Evolutionary conservation across 2,797 vertebrate genomes (phyloP).

Genomic region (Ctenopoma multispine): DNA sequence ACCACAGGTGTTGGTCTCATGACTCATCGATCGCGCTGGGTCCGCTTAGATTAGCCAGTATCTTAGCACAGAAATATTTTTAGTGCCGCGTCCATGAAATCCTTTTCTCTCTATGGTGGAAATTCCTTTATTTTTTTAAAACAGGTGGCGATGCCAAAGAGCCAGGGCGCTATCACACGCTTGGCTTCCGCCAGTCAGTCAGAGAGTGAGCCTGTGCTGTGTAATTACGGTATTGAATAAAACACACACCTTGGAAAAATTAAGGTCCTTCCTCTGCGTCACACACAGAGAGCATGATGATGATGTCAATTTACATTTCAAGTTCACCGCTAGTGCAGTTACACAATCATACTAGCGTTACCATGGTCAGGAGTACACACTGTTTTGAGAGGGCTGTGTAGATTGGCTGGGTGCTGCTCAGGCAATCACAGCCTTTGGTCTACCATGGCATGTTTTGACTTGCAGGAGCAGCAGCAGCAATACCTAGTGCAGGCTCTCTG

Average conservation of each 20-base stretch:
- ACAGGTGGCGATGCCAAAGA: slow-evolving; percentile 18
- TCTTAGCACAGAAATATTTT: slow-evolving; percentile 35
- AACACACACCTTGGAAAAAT: slow-evolving; percentile 70
- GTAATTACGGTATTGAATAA: slow-evolving; percentile 45
- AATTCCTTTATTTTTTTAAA: slow-evolving; percentile 35
- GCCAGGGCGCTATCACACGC: slow-evolving; percentile 21
- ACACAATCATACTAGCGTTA: slow-evolving; percentile 82
- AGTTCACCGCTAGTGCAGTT: slow-evolving; percentile 79
- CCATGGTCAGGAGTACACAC: slow-evolving; percentile 78
- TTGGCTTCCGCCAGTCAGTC: slow-evolving; percentile 34
- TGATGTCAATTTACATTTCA: slow-evolving; percentile 84
- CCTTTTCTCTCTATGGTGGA: slow-evolving; percentile 6
- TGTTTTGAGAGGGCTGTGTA: slow-evolving; percentile 65
- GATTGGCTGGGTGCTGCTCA: slow-evolving; percentile 69
- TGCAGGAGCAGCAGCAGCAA: slow-evolving; percentile 71
- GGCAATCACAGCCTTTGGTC: slow-evolving; percentile 76
- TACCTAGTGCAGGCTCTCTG: slow-evolving; percentile 55
- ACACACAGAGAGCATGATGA: slow-evolving; percentile 34
- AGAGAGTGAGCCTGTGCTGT: slow-evolving; percentile 12
- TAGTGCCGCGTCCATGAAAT: slow-evolving; percentile 19
- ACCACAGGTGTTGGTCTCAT: slow-evolving; percentile 72
- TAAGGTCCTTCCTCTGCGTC: slow-evolving; percentile 68
- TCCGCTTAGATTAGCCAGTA: slow-evolving; percentile 14
- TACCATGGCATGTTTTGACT: slow-evolving; percentile 82
- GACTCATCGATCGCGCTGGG: slow-evolving; percentile 46